A percentile compares a stretch with the other conserved stretches of the same genome.
Conservation (phyloP, 2,113 vertebrate species). For the Atlantisia rogersi region DNA sequence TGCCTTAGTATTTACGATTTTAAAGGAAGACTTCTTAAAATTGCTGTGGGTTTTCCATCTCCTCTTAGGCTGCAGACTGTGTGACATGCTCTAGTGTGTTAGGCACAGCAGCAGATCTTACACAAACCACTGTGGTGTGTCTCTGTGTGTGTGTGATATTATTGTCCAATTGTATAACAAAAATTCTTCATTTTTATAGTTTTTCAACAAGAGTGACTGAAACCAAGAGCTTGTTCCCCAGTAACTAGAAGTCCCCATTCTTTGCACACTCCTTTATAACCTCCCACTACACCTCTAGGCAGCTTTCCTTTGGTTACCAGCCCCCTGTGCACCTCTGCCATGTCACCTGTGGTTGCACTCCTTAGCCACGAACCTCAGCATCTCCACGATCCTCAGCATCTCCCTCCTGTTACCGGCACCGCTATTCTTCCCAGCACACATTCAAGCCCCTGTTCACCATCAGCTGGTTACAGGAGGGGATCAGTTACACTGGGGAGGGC, state of each 20-base stretch:
- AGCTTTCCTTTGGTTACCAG: not conserved
- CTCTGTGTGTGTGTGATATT: not conserved
- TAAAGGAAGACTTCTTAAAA: not conserved
- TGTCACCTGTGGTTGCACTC: not conserved
- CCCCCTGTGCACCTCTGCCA: not conserved
- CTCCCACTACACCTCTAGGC: not conserved
- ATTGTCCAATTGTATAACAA: not conserved
- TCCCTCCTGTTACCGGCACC: not conserved
- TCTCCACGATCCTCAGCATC: not conserved
- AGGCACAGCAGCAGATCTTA: not conserved
- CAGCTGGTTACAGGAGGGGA: not conserved
- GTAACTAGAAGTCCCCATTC: not conserved
- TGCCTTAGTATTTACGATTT: not conserved
- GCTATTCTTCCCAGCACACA: fast-evolving
- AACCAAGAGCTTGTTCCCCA: not conserved
- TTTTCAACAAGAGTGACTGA: not conserved
- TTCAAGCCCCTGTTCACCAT: not conserved
- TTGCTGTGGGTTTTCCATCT: not conserved
- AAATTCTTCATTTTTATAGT: not conserved
- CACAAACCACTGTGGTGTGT: not conserved
- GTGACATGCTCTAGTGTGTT: not conserved
- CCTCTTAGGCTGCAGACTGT: not conserved
- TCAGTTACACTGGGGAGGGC: not conserved
- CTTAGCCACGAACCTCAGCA: not conserved
- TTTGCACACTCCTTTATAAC: not conserved